Percentiles rank a stretch among this genome's conserved stretches.
phyloP scores from a whole-genome alignment of 2,113 vertebrate genomes.

The Dicaeum eximium region DNA sequence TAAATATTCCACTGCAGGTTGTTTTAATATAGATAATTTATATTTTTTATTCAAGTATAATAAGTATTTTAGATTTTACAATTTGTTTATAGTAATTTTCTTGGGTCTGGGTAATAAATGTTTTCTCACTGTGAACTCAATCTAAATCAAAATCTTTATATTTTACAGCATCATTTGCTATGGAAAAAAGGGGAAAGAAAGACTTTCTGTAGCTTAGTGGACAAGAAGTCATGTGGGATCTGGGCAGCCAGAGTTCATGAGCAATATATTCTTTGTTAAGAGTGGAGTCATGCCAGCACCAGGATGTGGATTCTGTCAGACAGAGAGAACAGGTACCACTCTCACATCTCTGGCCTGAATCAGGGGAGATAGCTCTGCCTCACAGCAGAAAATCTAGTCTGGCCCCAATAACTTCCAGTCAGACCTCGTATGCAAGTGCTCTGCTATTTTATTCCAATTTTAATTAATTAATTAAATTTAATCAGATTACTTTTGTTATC shows the following conservation, averaged over 20 bases:
- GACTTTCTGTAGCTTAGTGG: background rate
- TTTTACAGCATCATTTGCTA: background rate
- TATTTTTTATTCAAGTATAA: background rate
- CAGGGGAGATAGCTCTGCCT: background rate
- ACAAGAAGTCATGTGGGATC: background rate
- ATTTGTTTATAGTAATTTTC: background rate
- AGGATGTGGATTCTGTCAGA: background rate
- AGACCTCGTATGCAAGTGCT: background rate
- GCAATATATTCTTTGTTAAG: background rate
- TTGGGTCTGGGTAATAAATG: background rate
- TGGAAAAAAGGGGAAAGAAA: background rate
- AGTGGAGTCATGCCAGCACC: background rate
- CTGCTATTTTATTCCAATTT: background rate
- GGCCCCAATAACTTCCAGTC: background rate
- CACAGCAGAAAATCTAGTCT: background rate
- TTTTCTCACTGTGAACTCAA: background rate
- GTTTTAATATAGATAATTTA: background rate
- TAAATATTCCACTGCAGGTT: background rate
- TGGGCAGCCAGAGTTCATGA: background rate
- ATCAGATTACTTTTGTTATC: background rate
- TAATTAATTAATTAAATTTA: background rate
- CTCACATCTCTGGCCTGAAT: background rate
- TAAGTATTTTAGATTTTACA: background rate
- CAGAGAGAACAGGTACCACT: background rate
- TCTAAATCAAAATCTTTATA: background rate